Evolutionary conservation across 2,888 invertebrate species (phyloP), one percentile per base, ranked within the genome.

Genomic region (Xestia ashworthii): DNA sequence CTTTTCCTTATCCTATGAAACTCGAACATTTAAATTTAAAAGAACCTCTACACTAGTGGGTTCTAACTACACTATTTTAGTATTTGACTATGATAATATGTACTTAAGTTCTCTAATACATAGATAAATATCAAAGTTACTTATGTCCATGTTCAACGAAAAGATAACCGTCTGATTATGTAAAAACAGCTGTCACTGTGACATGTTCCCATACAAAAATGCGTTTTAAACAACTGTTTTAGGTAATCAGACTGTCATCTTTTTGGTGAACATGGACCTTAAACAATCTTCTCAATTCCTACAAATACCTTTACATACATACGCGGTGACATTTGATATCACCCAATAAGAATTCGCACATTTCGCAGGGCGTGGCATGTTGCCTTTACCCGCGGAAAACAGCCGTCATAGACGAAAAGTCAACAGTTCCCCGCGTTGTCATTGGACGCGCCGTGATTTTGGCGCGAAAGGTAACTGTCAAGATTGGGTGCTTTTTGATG

Each of bases 331-430:
- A 93, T 94, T 94, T 94, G 93, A 94, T 93, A 89, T 91, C 90
- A 80, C 87, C 96, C 96, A 96, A 96, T 96, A 93, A 93, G 93
- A 93, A 87, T 84, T 76, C 81, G 88, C 88, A 87, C 81, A 87
- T 85, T 86, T 82, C 83, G 88, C 84, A 91, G 95, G 96, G 96
- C 95, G 96, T 93, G 94, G 94, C 94, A 85, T 81, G 77, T 80
- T 85, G 78, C 81, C 80, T 85, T 80, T 88, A 90, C 91, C 91
- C 92, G 91, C 92, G 90, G 82, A 93, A 93, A 93, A 93, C 89
- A 92, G 87, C 88, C 91, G 91, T 95, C 96, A 96, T 90, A 95
- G 89, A 94, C 94, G 95, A 96, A 96, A 96, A 96, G 95, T 96
- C 96, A 96, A 92, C 93, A 91, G 87, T 91, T 93, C 93, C 93